Conservation (phyloP, 2,888 invertebrate species). For the Microctonus brassicae region DNA sequence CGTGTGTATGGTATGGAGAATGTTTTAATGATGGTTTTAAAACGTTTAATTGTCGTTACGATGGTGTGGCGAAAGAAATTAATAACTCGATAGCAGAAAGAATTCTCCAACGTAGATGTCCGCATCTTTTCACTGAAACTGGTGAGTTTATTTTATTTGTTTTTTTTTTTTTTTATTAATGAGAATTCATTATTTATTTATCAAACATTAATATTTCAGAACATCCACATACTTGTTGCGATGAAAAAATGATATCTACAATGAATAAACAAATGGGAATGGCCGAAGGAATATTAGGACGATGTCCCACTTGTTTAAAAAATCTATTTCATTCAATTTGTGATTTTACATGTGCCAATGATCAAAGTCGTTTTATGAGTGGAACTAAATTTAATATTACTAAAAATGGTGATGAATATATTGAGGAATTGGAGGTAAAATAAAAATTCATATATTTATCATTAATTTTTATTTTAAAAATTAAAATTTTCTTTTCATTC, state of each 20-base stretch:
- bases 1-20: constrained; percentile 76
- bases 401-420: constrained; percentile 30
- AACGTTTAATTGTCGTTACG: constrained; percentile 69
- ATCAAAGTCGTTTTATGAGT: constrained; percentile 76
- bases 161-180: no score
- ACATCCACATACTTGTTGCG: constrained; percentile 76
- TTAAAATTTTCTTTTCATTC: background rate
- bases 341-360: constrained; percentile 82
- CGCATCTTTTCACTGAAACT: constrained; percentile 70
- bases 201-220: constrained; percentile 52
- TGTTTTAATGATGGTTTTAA: constrained; percentile 61
- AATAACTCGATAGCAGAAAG: constrained; percentile 65
- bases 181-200: no score
- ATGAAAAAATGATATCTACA: constrained; percentile 70
- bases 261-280: constrained; percentile 74
- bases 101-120: constrained; percentile 75
- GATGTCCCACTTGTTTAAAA: constrained; percentile 85
- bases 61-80: constrained; percentile 63
- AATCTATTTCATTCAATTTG: constrained; percentile 86
- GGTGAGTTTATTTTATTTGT: constrained; percentile 57
- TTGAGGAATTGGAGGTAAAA: constrained; percentile 50
- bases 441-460: no score
- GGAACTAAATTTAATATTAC: constrained; percentile 50
- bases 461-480: background rate
- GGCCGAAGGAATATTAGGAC: constrained; percentile 78